These are phyloP conservation scores for Mustelus asterias DNA, from an alignment of 2,113 vertebrate species.

Conservation along the genomic window DNA sequence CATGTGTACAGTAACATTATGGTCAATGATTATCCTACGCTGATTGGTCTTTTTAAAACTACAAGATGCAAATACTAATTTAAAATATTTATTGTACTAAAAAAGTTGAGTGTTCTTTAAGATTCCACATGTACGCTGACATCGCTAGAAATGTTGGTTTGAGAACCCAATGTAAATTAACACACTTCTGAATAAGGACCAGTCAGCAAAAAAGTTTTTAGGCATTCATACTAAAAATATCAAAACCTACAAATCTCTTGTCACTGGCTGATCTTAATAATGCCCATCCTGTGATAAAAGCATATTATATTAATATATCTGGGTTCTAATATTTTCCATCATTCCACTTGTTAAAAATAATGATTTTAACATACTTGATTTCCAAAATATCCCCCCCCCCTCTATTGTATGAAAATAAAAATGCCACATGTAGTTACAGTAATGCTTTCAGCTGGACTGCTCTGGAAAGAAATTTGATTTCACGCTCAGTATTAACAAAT, in stretches of 20 bases:
- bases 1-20: not conserved
- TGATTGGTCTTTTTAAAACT: not conserved
- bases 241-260: not conserved
- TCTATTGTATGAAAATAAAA: not conserved
- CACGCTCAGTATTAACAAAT: not conserved
- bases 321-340: not conserved
- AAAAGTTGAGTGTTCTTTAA: not conserved
- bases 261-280: not conserved
- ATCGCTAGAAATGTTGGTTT: not conserved
- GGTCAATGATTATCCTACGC: not conserved
- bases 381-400: not conserved
- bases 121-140: not conserved
- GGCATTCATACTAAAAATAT: no score
- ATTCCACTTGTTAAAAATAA: not conserved
- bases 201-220: not conserved
- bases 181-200: not conserved
- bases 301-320: no score
- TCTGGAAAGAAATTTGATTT: not conserved
- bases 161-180: not conserved
- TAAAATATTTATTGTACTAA: not conserved
- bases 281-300: not conserved
- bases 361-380: not conserved
- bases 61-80: not conserved
- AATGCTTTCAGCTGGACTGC: not conserved
- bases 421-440: not conserved